Evolutionary conservation across 2,797 vertebrate genomes (phyloP).

Genomic region (Characodon lateralis): DNA sequence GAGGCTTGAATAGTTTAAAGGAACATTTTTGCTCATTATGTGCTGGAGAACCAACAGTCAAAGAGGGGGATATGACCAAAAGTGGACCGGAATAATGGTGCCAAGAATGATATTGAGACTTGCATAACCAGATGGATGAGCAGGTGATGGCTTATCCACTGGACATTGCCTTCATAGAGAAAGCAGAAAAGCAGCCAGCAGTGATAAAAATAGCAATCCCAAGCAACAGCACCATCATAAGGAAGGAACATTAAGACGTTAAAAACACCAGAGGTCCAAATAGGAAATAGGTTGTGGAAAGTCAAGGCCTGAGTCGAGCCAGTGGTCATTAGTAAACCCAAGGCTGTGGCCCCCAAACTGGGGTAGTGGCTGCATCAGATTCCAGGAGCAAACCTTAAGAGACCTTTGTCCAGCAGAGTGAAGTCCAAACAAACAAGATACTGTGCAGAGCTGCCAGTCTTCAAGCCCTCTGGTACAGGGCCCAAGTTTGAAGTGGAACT

Average conservation of each 20-base stretch:
- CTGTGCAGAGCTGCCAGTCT: too few species aligned
- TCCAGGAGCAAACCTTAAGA: too few species aligned
- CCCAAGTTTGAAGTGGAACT: too few species aligned
- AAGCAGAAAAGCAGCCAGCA: not conserved
- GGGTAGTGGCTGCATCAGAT: too few species aligned
- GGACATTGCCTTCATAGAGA: not conserved
- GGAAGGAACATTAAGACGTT: not conserved
- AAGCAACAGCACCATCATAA: not conserved
- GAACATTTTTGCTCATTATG: not conserved
- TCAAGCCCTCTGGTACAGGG: too few species aligned
- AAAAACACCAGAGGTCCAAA: not conserved
- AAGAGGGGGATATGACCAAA: not conserved
- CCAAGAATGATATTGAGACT: not conserved
- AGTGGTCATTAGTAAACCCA: not conserved
- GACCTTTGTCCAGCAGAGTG: too few species aligned
- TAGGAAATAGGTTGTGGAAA: not conserved
- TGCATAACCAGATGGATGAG: not conserved
- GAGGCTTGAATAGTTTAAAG: not conserved
- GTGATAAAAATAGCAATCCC: not conserved
- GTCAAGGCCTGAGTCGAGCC: not conserved
- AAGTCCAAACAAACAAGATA: too few species aligned
- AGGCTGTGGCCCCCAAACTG: too few species aligned
- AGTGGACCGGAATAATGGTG: not conserved
- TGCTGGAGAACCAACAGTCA: not conserved
- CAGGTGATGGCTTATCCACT: not conserved